These are phyloP conservation scores for Nymphalis polychloros DNA, from an alignment of 2,888 invertebrate species.

Conservation along the genomic window DNA sequence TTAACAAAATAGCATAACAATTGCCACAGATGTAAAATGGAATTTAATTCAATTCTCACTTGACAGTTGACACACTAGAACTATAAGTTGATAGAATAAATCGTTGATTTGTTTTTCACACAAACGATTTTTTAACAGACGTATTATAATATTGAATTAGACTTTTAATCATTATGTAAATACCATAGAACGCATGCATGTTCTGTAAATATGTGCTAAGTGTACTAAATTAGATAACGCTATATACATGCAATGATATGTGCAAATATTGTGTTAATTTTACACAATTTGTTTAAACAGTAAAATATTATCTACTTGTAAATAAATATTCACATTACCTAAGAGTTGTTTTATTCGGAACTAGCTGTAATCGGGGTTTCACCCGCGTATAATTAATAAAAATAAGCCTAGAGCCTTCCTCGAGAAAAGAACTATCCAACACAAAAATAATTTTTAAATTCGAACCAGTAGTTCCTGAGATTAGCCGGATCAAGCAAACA, in stretches of 20 bases:
- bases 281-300: constrained; percentile 13
- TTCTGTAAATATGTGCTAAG: constrained; percentile 17
- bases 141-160: constrained; percentile 15
- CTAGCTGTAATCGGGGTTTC: not conserved
- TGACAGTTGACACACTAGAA: too few species aligned
- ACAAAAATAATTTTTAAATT: too few species aligned
- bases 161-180: constrained; percentile 18
- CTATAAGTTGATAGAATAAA: too few species aligned
- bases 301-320: constrained; percentile 15
- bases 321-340: constrained; percentile 19
- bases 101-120: too few species aligned
- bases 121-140: not conserved
- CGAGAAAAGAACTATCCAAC: too few species aligned
- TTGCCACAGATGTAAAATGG: too few species aligned
- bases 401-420: too few species aligned
- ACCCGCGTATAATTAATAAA: too few species aligned
- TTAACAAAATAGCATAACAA: too few species aligned
- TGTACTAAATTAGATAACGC: not conserved
- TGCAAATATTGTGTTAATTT: constrained; percentile 11
- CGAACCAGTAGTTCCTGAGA: too few species aligned
- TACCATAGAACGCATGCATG: constrained; percentile 9
- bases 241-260: constrained; percentile 3
- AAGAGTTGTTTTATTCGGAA: constrained; percentile 20
- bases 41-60: too few species aligned
- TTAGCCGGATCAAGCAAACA: too few species aligned